Conservation (phyloP, 2,888 invertebrate species). For the Metacarcinus magister region DNA sequence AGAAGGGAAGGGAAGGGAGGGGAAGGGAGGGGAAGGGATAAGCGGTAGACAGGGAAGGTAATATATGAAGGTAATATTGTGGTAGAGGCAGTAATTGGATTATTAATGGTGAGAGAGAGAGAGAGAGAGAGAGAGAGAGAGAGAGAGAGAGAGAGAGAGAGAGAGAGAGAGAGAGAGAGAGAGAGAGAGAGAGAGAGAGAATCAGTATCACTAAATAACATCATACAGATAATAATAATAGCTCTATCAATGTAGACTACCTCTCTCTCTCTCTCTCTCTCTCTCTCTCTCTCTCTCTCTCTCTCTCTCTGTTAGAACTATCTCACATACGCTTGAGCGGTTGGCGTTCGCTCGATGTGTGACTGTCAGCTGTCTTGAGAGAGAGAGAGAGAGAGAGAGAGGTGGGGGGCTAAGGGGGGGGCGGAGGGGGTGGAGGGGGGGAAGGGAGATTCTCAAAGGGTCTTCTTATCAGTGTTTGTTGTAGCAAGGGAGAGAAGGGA, state of each 20-base stretch:
- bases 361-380: background rate
- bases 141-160: slow-evolving; percentile 57
- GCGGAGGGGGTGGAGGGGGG: background rate
- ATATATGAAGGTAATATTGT: slow-evolving; percentile 35
- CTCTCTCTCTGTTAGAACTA: background rate
- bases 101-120: slow-evolving; percentile 49
- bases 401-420: background rate
- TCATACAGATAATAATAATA: background rate
- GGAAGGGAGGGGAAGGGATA: background rate
- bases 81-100: slow-evolving; percentile 12
- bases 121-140: slow-evolving; percentile 54
- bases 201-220: background rate
- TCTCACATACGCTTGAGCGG: slow-evolving; percentile 16
- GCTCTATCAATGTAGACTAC: background rate
- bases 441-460: background rate
- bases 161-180: slow-evolving; percentile 61
- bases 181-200: slow-evolving; percentile 47
- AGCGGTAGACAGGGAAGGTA: background rate
- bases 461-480: background rate
- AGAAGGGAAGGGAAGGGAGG: background rate
- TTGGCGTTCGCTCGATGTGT: slow-evolving; percentile 8
- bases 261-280: background rate
- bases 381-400: background rate
- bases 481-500: background rate
- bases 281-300: background rate